Evolutionary conservation across 1,140 invertebrate species (phyloP).

Genomic region (Neodiprion pinetum): DNA sequence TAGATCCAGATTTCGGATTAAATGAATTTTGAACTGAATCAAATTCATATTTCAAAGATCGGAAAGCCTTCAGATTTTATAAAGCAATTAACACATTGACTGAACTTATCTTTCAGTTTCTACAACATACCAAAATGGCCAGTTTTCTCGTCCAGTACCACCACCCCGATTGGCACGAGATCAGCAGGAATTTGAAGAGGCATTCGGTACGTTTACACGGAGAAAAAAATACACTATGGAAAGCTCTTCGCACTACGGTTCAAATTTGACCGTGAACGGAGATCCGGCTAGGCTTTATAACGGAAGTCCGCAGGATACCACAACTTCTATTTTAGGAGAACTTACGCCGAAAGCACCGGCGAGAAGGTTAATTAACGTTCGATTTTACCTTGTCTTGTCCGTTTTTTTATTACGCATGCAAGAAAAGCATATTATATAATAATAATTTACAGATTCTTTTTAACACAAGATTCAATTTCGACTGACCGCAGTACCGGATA

Average conservation of each 20-base stretch:
- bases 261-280: conserved; percentile 47
- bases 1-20: neutral
- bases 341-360: conserved; percentile 53
- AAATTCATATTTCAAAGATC: too few relatives aligned
- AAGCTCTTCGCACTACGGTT: conserved; percentile 41
- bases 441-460: too few relatives aligned
- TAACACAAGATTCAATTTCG: too few relatives aligned
- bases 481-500: too few relatives aligned
- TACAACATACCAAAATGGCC: conserved; percentile 46
- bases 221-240: conserved; percentile 55
- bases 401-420: neutral
- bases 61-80: too few relatives aligned
- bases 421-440: neutral
- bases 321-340: conserved; percentile 43
- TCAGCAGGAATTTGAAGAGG: conserved; percentile 54
- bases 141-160: conserved; percentile 39
- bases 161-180: conserved; percentile 43
- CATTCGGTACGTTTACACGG: conserved; percentile 50
- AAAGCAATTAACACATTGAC: too few relatives aligned
- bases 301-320: conserved; percentile 45
- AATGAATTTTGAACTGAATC: neutral
- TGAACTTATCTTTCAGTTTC: conserved; percentile 36
- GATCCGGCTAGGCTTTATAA: conserved; percentile 44
- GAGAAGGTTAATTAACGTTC: conserved; percentile 40
- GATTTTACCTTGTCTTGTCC: neutral